Conservation (phyloP, 2,888 invertebrate genomes). For the Drosophila formosana region DNA sequence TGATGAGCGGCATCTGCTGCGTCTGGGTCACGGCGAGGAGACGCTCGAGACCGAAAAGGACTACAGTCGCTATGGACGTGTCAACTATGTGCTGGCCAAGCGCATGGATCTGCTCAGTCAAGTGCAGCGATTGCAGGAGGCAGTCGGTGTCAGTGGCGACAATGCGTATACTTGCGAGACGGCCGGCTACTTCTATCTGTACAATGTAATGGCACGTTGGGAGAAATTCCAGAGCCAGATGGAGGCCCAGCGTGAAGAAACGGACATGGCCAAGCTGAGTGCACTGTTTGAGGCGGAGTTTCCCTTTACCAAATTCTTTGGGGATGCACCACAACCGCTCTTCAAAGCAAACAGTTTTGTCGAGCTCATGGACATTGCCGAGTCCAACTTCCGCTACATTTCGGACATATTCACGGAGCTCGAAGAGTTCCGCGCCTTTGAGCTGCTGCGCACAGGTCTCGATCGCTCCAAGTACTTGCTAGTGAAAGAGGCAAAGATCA, state of each 20-base stretch:
- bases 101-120: conserved; percentile 94
- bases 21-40: conserved; percentile 99
- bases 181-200: conserved; percentile 98
- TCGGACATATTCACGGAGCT: conserved; percentile 97
- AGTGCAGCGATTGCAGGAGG: conserved; percentile 94
- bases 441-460: conserved; percentile 96
- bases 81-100: conserved; percentile 98
- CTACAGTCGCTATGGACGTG: conserved; percentile 98
- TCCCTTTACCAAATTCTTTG: conserved; percentile 97
- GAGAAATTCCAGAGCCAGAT: conserved; percentile 90
- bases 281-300: conserved; percentile 90
- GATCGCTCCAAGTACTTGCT: conserved; percentile 98
- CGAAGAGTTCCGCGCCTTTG: conserved; percentile 99
- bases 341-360: conserved; percentile 92
- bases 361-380: conserved; percentile 94
- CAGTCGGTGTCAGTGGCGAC: conserved; percentile 93
- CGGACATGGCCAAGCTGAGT: conserved; percentile 62
- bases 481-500: conserved; percentile 99
- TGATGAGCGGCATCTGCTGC: conserved; percentile 97
- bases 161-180: conserved; percentile 99
- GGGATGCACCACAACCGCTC: conserved; percentile 96
- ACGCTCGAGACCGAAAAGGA: conserved; percentile 99
- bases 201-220: conserved; percentile 95
- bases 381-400: conserved; percentile 97
- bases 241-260: conserved; percentile 46